These are phyloP conservation scores for Eilema sororculum DNA, from an alignment of 2,888 invertebrate genomes.

Conservation along the genomic window DNA sequence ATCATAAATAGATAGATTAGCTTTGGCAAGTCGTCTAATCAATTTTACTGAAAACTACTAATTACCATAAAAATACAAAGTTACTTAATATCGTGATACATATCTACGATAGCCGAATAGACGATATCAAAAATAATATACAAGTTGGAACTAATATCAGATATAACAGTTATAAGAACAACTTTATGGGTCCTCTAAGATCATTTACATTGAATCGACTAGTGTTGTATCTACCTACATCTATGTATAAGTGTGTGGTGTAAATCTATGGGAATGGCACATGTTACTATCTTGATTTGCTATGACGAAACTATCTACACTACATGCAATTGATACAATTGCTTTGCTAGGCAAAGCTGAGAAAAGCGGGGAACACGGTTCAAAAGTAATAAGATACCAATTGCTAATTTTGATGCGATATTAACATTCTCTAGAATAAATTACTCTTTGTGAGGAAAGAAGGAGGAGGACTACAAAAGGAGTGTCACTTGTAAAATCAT, in stretches of 20 bases:
- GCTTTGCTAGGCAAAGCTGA: neutral
- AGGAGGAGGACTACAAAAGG: too few species aligned
- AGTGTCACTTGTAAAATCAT: neutral
- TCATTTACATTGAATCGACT: slow-evolving; percentile 57
- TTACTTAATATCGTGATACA: neutral
- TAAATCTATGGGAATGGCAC: slow-evolving; percentile 41
- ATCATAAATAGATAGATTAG: neutral
- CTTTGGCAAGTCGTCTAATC: too few species aligned
- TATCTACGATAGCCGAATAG: neutral
- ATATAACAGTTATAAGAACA: neutral
- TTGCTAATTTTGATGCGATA: too few species aligned
- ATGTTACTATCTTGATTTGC: slow-evolving; percentile 45
- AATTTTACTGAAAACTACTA: too few species aligned
- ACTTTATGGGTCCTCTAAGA: slow-evolving; percentile 30
- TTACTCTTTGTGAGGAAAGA: too few species aligned
- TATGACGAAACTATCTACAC: slow-evolving; percentile 29
- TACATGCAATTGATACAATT: slow-evolving; percentile 13
- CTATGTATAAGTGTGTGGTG: slow-evolving; percentile 21
- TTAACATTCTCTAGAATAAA: too few species aligned
- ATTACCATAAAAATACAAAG: too few species aligned
- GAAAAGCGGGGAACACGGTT: too few species aligned
- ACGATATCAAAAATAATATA: neutral
- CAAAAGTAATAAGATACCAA: too few species aligned
- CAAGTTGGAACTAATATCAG: neutral
- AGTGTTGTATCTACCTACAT: slow-evolving; percentile 27